A percentile compares a stretch with the other conserved stretches of the same genome.
phyloP scores from a whole-genome alignment of 2,888 invertebrate species.

The Adineta ricciae region DNA sequence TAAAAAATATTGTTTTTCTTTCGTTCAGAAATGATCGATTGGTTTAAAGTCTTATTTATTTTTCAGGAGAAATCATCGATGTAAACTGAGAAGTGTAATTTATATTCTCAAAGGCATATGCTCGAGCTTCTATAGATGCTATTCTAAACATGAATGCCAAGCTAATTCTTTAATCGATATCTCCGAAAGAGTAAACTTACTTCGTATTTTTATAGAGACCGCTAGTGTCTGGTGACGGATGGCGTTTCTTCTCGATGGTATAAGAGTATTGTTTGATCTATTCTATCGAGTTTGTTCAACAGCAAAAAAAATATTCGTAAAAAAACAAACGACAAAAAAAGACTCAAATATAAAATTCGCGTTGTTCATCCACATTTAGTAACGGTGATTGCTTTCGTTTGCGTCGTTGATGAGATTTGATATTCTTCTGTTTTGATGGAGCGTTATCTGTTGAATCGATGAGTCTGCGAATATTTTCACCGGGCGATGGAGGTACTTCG shows the following conservation, averaged over 20 bases:
- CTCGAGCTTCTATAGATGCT: too few species aligned
- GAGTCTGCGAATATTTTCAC: not conserved
- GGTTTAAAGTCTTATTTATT: not conserved
- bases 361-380: not conserved
- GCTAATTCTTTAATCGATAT: too few species aligned
- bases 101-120: too few species aligned
- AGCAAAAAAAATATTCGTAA: not conserved
- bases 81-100: too few species aligned
- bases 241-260: too few species aligned
- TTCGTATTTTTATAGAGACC: too few species aligned
- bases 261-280: not conserved
- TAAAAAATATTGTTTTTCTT: not conserved
- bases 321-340: not conserved
- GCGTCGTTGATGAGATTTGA: not conserved
- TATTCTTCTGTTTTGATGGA: not conserved
- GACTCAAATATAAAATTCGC: not conserved
- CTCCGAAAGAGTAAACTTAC: too few species aligned
- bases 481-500: not conserved
- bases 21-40: not conserved
- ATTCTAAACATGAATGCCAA: too few species aligned
- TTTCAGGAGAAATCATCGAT: not conserved
- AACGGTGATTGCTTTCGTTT: not conserved
- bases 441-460: not conserved
- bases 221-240: too few species aligned
- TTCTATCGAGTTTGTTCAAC: not conserved